Evolutionary conservation across 2,888 invertebrate species (phyloP).

Genomic region (Megastigmus dorsalis): DNA sequence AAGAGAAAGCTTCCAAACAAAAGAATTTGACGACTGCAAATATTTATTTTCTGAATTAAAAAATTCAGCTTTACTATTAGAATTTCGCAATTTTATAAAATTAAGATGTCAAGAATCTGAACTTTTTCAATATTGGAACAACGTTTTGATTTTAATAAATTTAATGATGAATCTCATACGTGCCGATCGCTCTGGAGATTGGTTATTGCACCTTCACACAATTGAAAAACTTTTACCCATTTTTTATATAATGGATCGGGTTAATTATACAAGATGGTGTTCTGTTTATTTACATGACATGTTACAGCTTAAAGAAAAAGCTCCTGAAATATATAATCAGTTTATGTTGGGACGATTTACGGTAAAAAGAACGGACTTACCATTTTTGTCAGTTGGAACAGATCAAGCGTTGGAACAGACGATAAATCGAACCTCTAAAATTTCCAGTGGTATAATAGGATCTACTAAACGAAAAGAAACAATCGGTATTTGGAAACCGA

Average conservation of each 20-base stretch:
- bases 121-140: no score
- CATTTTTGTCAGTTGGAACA: conserved; percentile 29
- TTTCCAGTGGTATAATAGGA: conserved; percentile 27
- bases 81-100: no score
- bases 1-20: no score
- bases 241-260: background rate
- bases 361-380: conserved; percentile 14
- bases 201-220: conserved; percentile 15
- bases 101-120: no score
- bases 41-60: no score
- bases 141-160: conserved; percentile 18
- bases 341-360: background rate
- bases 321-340: background rate
- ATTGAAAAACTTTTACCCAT: conserved; percentile 3
- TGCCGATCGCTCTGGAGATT: conserved; percentile 21
- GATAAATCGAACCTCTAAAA: conserved; percentile 36
- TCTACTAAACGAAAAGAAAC: conserved; percentile 23
- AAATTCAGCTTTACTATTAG: no score
- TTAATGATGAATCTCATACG: conserved; percentile 26
- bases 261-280: conserved; percentile 4
- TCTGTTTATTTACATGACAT: conserved; percentile 13
- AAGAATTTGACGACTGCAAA: no score
- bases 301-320: background rate
- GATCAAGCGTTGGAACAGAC: conserved; percentile 43
- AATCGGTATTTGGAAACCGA: no score